Evolutionary conservation across 2,797 vertebrate genomes (phyloP).

Genomic region (Pangasius sanitwongsei): DNA sequence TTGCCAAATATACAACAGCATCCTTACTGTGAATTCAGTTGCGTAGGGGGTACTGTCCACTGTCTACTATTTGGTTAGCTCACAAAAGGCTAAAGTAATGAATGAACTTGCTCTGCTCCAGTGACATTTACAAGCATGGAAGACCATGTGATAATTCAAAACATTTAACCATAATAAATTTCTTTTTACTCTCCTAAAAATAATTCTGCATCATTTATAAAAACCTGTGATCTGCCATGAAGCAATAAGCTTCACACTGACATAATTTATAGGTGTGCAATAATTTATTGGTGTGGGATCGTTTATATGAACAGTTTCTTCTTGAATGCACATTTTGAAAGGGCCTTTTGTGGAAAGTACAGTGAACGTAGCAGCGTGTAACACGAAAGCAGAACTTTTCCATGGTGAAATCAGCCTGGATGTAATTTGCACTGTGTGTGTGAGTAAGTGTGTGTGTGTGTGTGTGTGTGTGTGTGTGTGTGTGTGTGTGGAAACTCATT

Average conservation of each 20-base stretch:
- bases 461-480: slow-evolving; percentile 25
- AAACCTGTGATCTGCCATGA: slow-evolving; percentile 10
- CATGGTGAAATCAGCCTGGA: slow-evolving; percentile 52
- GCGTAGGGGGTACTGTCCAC: neutral
- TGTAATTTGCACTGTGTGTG: slow-evolving; percentile 48
- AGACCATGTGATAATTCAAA: slow-evolving; percentile 33
- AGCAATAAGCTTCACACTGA: slow-evolving; percentile 17
- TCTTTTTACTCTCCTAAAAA: slow-evolving; percentile 27
- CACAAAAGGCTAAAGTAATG: slow-evolving; percentile 26
- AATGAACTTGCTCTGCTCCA: slow-evolving; percentile 20
- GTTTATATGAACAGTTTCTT: slow-evolving; percentile 36
- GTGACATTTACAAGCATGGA: slow-evolving; percentile 19
- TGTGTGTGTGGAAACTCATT: slow-evolving; percentile 34
- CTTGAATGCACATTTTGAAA: slow-evolving; percentile 42
- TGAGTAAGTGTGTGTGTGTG: neutral
- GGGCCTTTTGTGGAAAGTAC: slow-evolving; percentile 53
- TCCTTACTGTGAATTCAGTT: neutral
- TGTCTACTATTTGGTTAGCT: slow-evolving; percentile 9
- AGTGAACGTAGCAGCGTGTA: slow-evolving; percentile 47
- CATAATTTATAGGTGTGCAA: slow-evolving; percentile 46
- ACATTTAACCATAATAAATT: slow-evolving; percentile 40
- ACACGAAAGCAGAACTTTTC: slow-evolving; percentile 50
- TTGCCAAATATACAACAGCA: neutral
- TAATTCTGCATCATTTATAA: slow-evolving; percentile 27
- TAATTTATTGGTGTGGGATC: slow-evolving; percentile 47